Conservation (phyloP, 1,140 invertebrate species). For the Ylistrum balloti region DNA sequence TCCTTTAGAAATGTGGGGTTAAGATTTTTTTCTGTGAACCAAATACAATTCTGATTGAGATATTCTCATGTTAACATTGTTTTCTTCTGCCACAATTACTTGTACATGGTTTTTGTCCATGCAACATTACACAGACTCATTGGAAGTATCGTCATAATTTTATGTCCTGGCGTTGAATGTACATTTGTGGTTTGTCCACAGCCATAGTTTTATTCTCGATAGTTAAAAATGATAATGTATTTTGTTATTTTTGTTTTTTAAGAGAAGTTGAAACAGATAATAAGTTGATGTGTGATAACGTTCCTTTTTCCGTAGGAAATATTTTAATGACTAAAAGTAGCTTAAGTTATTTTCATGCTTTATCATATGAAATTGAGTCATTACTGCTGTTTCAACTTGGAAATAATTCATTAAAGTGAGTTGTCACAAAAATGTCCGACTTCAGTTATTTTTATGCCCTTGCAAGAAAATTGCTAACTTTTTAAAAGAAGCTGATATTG, state of each 20-base stretch:
- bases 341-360: conserved; percentile 35
- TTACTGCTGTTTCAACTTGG: conserved; percentile 38
- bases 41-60: too few relatives aligned
- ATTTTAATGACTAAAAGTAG: conserved; percentile 35
- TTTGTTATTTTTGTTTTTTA: conserved; percentile 10
- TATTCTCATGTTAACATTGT: too few relatives aligned
- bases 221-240: conserved; percentile 6
- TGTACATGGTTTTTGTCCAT: conserved; percentile 24
- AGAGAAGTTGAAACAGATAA: conserved; percentile 23
- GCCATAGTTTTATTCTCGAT: conserved; percentile 34
- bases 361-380: conserved; percentile 40
- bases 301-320: conserved; percentile 28
- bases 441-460: background rate
- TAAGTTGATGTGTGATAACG: conserved; percentile 29
- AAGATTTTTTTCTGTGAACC: too few relatives aligned
- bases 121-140: background rate
- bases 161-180: background rate
- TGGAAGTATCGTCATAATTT: background rate
- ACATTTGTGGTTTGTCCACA: conserved; percentile 9
- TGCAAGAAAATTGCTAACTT: too few relatives aligned
- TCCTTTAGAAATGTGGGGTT: too few relatives aligned
- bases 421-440: background rate
- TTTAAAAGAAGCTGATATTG: too few relatives aligned
- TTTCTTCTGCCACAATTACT: too few relatives aligned
- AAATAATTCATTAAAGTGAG: conserved; percentile 40